Percentiles rank a stretch among this genome's conserved stretches.
Evolutionary conservation across 2,113 vertebrate species (phyloP).

Genomic region (Pelobates fuscus): DNA sequence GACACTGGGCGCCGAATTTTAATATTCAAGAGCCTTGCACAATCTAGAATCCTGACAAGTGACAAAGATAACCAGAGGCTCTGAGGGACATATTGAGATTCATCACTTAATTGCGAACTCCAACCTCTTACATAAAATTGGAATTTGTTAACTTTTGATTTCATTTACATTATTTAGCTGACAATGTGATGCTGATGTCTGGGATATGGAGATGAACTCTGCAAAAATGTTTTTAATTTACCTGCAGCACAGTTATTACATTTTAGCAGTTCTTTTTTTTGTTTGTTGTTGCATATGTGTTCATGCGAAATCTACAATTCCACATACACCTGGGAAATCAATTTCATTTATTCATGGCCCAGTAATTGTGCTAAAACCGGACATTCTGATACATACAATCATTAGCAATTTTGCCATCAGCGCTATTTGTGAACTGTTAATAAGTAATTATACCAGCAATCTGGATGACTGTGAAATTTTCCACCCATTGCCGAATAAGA

Average conservation of each 20-base stretch:
- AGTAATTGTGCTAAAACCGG: too few relatives aligned
- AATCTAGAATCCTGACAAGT: conserved; percentile 32
- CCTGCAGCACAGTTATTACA: background rate
- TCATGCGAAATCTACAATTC: background rate
- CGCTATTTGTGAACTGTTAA: too few relatives aligned
- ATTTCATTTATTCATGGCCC: too few relatives aligned
- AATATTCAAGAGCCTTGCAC: conserved; percentile 1
- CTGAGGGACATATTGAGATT: conserved; percentile 35
- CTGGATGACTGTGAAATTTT: too few relatives aligned
- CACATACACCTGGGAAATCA: background rate
- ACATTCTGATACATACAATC: too few relatives aligned
- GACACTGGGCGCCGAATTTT: background rate
- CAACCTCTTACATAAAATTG: conserved; percentile 37
- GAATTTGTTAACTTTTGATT: conserved; percentile 26
- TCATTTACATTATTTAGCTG: conserved; percentile 28
- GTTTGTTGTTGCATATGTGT: background rate
- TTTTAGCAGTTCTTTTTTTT: background rate
- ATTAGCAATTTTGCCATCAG: too few relatives aligned
- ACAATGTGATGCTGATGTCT: background rate
- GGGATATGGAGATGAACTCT: conserved; percentile 3
- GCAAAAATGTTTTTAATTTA: conserved; percentile 15
- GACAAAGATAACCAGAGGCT: conserved; percentile 29
- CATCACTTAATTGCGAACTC: conserved; percentile 26
- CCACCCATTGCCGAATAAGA: too few relatives aligned
- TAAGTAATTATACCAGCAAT: too few relatives aligned